These are phyloP conservation scores for Tenthredo livida DNA, from an alignment of 2,888 invertebrate genomes.

Conservation along the genomic window DNA sequence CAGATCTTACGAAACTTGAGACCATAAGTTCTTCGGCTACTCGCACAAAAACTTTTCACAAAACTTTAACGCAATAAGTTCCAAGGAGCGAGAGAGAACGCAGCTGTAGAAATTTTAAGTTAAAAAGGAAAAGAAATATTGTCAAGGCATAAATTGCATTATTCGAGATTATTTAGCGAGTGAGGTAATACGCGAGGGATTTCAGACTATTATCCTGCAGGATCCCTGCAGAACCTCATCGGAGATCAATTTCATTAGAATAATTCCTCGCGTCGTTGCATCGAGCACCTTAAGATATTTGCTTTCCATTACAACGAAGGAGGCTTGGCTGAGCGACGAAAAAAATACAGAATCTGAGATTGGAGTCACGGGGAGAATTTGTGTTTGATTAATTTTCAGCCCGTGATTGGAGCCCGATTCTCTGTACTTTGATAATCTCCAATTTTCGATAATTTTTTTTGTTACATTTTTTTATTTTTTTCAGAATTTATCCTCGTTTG, in stretches of 20 bases:
- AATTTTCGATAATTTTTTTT: neutral
- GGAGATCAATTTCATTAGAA: slow-evolving; percentile 46
- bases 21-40: neutral
- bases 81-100: neutral
- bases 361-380: neutral
- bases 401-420: neutral
- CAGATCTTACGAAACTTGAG: neutral
- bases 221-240: slow-evolving; percentile 26
- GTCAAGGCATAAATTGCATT: neutral
- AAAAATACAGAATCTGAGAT: neutral
- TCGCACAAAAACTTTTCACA: neutral
- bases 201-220: slow-evolving; percentile 9
- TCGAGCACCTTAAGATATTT: slow-evolving; percentile 22
- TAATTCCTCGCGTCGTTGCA: slow-evolving; percentile 33
- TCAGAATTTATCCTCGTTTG: neutral
- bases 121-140: no score
- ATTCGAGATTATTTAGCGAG: neutral
- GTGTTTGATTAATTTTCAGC: slow-evolving; percentile 34
- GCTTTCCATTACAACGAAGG: slow-evolving; percentile 40
- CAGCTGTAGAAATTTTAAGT: neutral
- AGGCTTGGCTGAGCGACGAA: neutral
- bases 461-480: neutral
- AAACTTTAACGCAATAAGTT: neutral
- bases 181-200: neutral
- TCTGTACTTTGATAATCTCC: neutral